phyloP scores from a whole-genome alignment of 2,113 vertebrate species.

The Pipra filicauda region DNA sequence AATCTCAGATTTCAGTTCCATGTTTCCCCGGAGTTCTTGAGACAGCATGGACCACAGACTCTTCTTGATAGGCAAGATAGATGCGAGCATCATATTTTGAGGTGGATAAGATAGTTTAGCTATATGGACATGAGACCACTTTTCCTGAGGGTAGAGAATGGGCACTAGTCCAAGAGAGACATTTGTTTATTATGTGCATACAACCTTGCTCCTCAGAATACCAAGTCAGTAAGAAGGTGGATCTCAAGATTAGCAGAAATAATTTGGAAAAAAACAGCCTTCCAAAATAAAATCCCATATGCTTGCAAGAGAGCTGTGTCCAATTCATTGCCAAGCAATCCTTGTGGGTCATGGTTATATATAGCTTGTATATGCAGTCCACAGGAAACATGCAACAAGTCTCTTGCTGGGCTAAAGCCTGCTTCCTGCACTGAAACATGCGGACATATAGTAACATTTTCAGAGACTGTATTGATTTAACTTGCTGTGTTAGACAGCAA shows the following conservation, averaged over 20 bases:
- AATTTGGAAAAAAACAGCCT: background rate
- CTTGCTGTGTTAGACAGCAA: background rate
- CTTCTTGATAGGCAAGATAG: background rate
- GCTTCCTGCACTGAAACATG: background rate
- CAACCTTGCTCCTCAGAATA: background rate
- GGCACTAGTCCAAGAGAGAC: background rate
- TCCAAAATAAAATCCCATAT: background rate
- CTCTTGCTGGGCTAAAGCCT: background rate
- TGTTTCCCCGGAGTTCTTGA: background rate
- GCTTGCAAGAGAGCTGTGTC: background rate
- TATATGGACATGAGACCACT: background rate
- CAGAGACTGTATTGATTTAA: background rate
- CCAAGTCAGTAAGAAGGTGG: background rate
- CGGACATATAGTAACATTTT: rapidly evolving
- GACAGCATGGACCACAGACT: background rate
- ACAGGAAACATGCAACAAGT: background rate
- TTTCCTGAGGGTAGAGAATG: background rate
- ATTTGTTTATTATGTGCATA: background rate
- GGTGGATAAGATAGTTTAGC: background rate
- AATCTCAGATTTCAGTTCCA: background rate
- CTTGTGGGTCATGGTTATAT: background rate
- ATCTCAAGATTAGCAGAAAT: background rate
- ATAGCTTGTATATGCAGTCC: background rate
- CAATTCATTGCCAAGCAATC: background rate
- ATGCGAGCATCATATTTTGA: background rate